Evolutionary conservation across 2,888 invertebrate genomes (phyloP).

Genomic region (Monopis laevigella): DNA sequence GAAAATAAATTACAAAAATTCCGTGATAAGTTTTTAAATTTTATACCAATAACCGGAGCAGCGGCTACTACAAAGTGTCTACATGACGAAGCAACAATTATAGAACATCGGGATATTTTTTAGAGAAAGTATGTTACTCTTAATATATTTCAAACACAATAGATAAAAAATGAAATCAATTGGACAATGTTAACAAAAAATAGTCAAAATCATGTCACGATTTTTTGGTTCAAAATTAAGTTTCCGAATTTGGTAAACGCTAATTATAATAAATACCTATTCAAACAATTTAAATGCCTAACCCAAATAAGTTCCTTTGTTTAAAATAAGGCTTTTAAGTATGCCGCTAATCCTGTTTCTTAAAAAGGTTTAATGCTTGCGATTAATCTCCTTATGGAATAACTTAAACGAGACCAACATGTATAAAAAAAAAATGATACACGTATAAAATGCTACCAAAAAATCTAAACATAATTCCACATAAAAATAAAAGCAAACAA

Average conservation of each 20-base stretch:
- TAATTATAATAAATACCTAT: no score
- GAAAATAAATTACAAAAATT: no score
- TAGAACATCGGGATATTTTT: constrained; percentile 4
- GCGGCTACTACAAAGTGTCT: neutral
- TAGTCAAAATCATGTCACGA: constrained; percentile 6
- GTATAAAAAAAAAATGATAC: no score
- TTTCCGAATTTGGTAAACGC: neutral
- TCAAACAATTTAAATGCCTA: no score
- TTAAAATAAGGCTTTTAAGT: no score
- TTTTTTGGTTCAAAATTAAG: neutral
- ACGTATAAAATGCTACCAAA: neutral
- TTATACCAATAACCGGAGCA: neutral
- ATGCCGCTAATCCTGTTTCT: no score
- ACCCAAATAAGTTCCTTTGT: no score
- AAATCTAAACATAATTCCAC: neutral
- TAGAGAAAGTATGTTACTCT: neutral
- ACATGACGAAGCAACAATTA: constrained; percentile 7
- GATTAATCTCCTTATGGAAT: no score
- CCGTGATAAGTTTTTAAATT: neutral
- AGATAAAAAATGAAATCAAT: constrained; percentile 6
- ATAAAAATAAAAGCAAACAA: constrained; percentile 16
- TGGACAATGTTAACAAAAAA: constrained; percentile 9
- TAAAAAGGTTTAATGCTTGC: no score
- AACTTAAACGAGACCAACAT: no score
- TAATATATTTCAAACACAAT: constrained; percentile 2